phyloP scores from a whole-genome alignment of 2,113 vertebrate species.

The Grallaria varia region DNA sequence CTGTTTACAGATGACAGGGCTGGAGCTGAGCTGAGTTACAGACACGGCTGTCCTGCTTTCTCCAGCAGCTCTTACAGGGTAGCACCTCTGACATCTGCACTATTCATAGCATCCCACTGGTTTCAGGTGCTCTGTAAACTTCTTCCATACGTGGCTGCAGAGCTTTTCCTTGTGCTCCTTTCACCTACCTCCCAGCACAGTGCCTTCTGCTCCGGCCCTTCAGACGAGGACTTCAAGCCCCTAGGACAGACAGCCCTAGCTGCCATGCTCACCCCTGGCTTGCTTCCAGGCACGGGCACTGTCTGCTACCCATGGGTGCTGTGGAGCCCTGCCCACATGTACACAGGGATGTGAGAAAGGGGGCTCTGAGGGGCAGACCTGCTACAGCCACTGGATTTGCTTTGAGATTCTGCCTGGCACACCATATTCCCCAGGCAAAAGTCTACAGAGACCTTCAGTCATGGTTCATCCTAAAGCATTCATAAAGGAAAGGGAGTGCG shows the following conservation, averaged over 20 bases:
- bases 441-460: neutral
- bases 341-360: neutral
- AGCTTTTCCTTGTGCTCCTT: neutral
- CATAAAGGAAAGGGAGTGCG: neutral
- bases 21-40: neutral
- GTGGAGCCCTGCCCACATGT: neutral
- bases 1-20: neutral
- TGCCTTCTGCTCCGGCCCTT: neutral
- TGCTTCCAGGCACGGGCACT: fast-evolving
- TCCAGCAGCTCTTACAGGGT: neutral
- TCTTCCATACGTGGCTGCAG: neutral
- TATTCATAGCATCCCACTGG: neutral
- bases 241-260: neutral
- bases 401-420: neutral
- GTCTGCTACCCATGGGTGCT: neutral
- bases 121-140: neutral
- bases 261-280: neutral
- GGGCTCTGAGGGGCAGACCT: neutral
- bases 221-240: fast-evolving
- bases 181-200: neutral
- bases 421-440: neutral
- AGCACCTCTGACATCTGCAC: neutral
- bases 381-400: neutral
- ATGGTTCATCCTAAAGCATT: neutral
- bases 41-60: neutral